phyloP scores from a whole-genome alignment of 2,888 invertebrate genomes.

The Eristalinus sepulchralis region DNA sequence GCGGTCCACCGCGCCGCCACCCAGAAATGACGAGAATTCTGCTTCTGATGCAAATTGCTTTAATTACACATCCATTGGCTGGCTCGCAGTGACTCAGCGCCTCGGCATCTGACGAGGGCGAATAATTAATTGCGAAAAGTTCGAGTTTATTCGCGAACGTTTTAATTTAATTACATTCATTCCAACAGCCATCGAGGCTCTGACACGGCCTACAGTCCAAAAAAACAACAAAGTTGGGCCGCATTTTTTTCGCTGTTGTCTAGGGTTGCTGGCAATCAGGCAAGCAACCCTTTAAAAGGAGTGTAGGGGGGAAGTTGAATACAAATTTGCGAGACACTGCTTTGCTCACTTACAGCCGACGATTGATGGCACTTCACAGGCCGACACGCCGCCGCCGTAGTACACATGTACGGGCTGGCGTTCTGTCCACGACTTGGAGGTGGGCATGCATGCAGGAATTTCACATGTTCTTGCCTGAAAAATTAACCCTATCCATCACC shows the following conservation, averaged over 20 bases:
- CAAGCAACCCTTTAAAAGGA: too few species aligned
- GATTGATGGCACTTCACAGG: conserved; percentile 2
- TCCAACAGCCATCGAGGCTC: conserved; percentile 37
- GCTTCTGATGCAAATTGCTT: conserved; percentile 52
- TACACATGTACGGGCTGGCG: too few species aligned
- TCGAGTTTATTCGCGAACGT: conserved; percentile 46
- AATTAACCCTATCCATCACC: too few species aligned
- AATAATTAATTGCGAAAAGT: conserved; percentile 64
- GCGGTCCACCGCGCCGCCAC: conserved; percentile 55
- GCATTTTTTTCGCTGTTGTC: neutral
- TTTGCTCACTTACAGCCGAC: neutral
- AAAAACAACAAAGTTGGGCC: neutral
- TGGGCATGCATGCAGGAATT: too few species aligned
- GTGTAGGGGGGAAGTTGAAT: too few species aligned
- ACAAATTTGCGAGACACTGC: too few species aligned
- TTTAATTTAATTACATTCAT: conserved; percentile 63
- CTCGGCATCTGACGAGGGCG: conserved; percentile 31
- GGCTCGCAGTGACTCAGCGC: conserved; percentile 32
- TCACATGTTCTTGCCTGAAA: too few species aligned
- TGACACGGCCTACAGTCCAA: neutral
- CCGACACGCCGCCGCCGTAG: too few species aligned
- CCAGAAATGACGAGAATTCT: conserved; percentile 40
- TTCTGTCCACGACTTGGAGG: too few species aligned
- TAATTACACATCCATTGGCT: conserved; percentile 44
- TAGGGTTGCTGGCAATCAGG: too few species aligned